These are phyloP conservation scores for Thunnus maccoyii DNA, from an alignment of 2,113 vertebrate genomes.

Conservation along the genomic window DNA sequence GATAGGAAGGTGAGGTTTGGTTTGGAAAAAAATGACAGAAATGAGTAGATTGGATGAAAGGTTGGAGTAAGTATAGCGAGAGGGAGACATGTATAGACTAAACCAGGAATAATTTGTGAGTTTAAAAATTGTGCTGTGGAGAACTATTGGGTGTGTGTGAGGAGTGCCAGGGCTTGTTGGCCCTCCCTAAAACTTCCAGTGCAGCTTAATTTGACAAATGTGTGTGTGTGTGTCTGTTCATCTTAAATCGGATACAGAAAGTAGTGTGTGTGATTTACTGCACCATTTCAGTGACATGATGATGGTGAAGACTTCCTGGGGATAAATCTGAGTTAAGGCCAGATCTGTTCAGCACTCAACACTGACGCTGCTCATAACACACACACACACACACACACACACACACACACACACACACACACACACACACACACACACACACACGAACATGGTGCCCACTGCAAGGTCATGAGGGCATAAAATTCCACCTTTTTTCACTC, in stretches of 20 bases:
- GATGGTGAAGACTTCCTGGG: slow-evolving; percentile 29
- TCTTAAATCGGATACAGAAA: slow-evolving; percentile 6
- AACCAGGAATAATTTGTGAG: too few species aligned
- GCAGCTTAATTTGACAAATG: slow-evolving; percentile 25
- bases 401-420: background rate
- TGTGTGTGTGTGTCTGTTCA: slow-evolving; percentile 33
- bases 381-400: background rate
- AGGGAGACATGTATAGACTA: too few species aligned
- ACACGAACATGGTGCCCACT: background rate
- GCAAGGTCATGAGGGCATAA: slow-evolving; percentile 17
- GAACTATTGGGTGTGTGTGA: slow-evolving; percentile 6
- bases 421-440: background rate
- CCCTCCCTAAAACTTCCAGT: slow-evolving; percentile 1
- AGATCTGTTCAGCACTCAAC: slow-evolving; percentile 17
- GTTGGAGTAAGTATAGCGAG: too few species aligned
- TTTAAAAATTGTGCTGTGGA: background rate
- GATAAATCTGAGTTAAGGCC: slow-evolving; percentile 29
- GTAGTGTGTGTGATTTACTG: slow-evolving; percentile 34
- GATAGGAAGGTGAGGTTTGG: too few species aligned
- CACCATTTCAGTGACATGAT: slow-evolving; percentile 15
- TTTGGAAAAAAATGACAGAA: too few species aligned
- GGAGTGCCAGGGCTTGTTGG: background rate
- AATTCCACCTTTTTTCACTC: slow-evolving; percentile 15
- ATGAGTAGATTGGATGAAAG: too few species aligned
- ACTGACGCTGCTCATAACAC: slow-evolving; percentile 10